Conservation (phyloP, 2,797 vertebrate species). For the Sebastes ruberrimus region DNA sequence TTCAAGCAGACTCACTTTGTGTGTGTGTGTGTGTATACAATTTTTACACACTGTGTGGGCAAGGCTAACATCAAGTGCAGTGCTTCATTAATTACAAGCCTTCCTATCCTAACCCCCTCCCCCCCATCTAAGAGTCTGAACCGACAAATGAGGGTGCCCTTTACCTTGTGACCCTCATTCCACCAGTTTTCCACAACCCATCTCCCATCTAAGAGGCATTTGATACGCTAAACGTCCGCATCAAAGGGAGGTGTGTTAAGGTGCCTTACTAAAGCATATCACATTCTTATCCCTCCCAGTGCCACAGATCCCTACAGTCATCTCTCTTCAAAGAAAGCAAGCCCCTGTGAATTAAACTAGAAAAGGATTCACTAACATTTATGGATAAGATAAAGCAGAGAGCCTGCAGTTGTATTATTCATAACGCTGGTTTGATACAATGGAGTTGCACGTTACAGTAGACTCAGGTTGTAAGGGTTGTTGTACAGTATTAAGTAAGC, state of each 20-base stretch:
- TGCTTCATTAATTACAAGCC: slow-evolving; percentile 26
- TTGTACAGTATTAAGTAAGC: neutral
- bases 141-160: slow-evolving; percentile 15
- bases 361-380: slow-evolving; percentile 11
- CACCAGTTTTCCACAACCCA: neutral
- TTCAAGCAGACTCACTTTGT: neutral
- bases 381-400: slow-evolving; percentile 16
- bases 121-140: neutral
- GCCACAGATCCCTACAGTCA: slow-evolving; percentile 10
- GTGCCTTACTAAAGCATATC: slow-evolving; percentile 1
- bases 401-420: slow-evolving; percentile 31
- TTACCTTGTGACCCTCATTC: slow-evolving; percentile 18
- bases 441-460: neutral
- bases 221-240: slow-evolving; percentile 31
- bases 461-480: neutral
- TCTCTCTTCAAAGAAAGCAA: slow-evolving; percentile 30
- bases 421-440: slow-evolving; percentile 5
- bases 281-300: neutral
- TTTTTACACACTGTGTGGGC: neutral
- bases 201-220: slow-evolving; percentile 27
- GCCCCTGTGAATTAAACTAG: slow-evolving; percentile 40
- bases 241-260: slow-evolving; percentile 27
- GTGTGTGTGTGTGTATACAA: neutral
- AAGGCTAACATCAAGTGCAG: neutral
- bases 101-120: neutral